A percentile compares a stretch with the other conserved stretches of the same genome.
Conservation (phyloP, 2,888 invertebrate species). For the Synergus umbraculus region DNA sequence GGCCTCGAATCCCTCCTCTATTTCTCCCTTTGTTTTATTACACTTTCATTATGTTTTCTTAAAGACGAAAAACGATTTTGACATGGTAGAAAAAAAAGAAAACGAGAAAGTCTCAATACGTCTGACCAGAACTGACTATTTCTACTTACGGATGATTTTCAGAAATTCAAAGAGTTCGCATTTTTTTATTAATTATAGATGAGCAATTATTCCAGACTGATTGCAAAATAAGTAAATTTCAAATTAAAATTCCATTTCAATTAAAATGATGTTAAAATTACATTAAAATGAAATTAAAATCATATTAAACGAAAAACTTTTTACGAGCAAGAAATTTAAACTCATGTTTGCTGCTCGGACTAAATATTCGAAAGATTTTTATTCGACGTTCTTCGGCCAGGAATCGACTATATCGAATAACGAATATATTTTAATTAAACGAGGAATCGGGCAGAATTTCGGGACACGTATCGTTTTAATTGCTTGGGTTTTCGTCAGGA, state of each 20-base stretch:
- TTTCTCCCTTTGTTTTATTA: conserved; percentile 52
- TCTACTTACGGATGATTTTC: neutral
- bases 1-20: conserved; percentile 57
- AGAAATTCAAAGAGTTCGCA: neutral
- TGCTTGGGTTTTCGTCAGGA: conserved; percentile 50
- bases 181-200: neutral
- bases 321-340: neutral
- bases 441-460: conserved; percentile 47
- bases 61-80: neutral
- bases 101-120: neutral
- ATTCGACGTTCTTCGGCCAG: neutral
- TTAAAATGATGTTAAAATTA: neutral
- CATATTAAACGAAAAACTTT: neutral
- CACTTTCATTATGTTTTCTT: conserved; percentile 49
- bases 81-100: neutral
- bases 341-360: neutral
- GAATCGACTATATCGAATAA: conserved; percentile 46
- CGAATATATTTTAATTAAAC: conserved; percentile 53
- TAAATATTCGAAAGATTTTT: conserved; percentile 23
- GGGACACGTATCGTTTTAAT: conserved; percentile 54
- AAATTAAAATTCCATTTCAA: neutral
- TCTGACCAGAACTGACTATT: neutral
- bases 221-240: neutral
- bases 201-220: neutral
- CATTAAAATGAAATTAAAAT: neutral